Base-by-base conservation (phyloP, 2,113 vertebrate genomes). In the Petromus typicus region DNA sequence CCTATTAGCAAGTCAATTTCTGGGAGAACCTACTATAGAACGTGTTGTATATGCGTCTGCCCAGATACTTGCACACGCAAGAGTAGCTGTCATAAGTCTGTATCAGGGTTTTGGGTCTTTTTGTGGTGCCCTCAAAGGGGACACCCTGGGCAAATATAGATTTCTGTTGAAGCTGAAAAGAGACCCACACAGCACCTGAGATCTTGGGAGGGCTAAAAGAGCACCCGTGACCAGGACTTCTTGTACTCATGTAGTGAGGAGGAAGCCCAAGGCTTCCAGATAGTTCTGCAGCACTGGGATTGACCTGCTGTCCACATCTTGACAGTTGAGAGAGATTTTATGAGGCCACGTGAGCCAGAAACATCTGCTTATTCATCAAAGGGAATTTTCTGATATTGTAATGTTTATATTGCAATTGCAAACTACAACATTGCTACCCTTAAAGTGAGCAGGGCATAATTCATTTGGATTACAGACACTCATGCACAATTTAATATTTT, bases 21-120 rank as follows among this genome's bases (percentile, higher is more conserved):
- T 45, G 10, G 10, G 27, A 57, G 22, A 89, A 43, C 5, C 64
- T 71, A 27, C 25, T n/a, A 40, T 2, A 40, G 4, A 0, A 27
- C 1, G 2, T 45, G 1, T 64, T 22, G 4, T 32, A 8, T 1
- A 9, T 32, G 23, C 22, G 45, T 10, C 1, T 30, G 3, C 5
- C n/a, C 66, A 67, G 45, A 7, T 59, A 34, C 34, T 20, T 37
- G 45, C 20, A 25, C 40, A 48, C 7, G n/a, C 37, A 30, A 73
- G 61, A 2, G 56, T 11, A 64, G 22, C 20, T 83, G 22, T 51
- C 56, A 3, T 40, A 80, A 51, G 2, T 63, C 43, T 51, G 1
- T n/a, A 76, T 63, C 32, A 25, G 22, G n/a, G 57, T 78, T 78
- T 51, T 51, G 48, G 48, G 5, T 51, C 10, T 89, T 48, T 34